Evolutionary conservation across 2,888 invertebrate genomes (phyloP).

Genomic region (Pachymerium ferrugineum): DNA sequence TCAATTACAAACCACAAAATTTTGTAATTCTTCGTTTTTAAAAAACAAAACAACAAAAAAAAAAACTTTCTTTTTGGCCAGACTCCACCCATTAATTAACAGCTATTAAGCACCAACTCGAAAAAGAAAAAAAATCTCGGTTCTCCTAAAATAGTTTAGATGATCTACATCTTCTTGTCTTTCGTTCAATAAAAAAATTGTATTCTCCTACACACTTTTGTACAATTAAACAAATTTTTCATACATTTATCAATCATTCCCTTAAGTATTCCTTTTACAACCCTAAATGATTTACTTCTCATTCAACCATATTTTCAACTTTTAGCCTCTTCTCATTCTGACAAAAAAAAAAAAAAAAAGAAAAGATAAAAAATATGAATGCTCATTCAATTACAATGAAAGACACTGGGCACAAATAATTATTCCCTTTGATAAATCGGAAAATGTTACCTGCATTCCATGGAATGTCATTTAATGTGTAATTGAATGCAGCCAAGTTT

Average conservation of each 20-base stretch:
- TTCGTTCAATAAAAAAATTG: neutral
- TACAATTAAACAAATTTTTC: neutral
- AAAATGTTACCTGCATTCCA: conserved; percentile 4
- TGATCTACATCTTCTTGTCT: conserved; percentile 3
- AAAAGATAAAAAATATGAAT: conserved; percentile 6
- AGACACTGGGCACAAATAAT: conserved; percentile 1
- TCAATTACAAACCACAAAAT: neutral
- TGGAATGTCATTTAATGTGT: conserved; percentile 9
- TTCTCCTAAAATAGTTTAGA: neutral
- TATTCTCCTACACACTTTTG: neutral
- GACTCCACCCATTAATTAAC: neutral
- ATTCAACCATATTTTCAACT: neutral
- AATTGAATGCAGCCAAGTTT: conserved; percentile 8
- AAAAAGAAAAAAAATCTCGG: neutral
- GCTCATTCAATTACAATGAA: neutral
- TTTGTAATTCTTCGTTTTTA: neutral
- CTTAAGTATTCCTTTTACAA: neutral
- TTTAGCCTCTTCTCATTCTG: neutral
- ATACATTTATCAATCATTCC: neutral
- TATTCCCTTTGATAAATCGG: conserved; percentile 9
- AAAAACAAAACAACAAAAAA: neutral
- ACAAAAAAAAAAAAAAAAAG: no score
- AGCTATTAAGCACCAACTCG: neutral
- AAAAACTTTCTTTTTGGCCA: conserved; percentile 4
- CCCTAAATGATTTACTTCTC: neutral